Base-by-base conservation (phyloP, 1,140 invertebrate genomes). In the Drosophila malerkotliana region DNA sequence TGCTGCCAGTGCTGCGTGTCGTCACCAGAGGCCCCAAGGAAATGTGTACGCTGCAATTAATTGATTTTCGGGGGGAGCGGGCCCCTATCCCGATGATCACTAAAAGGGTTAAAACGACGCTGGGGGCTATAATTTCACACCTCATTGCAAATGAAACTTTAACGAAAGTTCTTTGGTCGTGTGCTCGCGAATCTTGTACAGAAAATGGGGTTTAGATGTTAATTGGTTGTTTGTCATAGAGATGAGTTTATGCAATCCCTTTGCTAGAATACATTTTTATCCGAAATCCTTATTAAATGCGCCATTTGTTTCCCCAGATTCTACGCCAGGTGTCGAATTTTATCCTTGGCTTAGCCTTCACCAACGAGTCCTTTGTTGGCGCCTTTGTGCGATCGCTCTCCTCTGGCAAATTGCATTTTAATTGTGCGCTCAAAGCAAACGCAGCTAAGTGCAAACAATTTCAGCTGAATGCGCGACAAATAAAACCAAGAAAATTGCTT, bases 391-490 rank as follows among this genome's bases (percentile, higher is more conserved):
- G 21, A 48, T 63, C 61, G 62, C 37, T 53, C 76, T 74, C 51
- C 68, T 54, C 53, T 56, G 45, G 51, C 66, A 87, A 82, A 85
- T 85, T 81, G 74, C 74, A 87, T 87, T 85, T 87, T 85, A 85
- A 85, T 87, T 87, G 82, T 62, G 78, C 78, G 60, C 74, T 78
- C 62, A 72, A 82, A 87, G 64, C 44, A 48, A 74, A 75, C 59
- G 64, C 82, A 87, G 49, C 78, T 78, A 72, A 75, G 77, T 81
- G 81, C 73, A 78, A 77, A 81, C 75, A 81, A 82, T 82, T 83
- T 73, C 75, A 75, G 47, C 59, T 83, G 79, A 83, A 85, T 87
- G 78, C 72, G 68, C 82, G 75, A 74, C 81, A 87, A 85, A 87
- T 62, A 77, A 71, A 67, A 48, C 48, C 39, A 45, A 37, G 61